Evolutionary conservation across 2,113 vertebrate species (phyloP).

Genomic region (Cyanoramphus novaezelandiae): DNA sequence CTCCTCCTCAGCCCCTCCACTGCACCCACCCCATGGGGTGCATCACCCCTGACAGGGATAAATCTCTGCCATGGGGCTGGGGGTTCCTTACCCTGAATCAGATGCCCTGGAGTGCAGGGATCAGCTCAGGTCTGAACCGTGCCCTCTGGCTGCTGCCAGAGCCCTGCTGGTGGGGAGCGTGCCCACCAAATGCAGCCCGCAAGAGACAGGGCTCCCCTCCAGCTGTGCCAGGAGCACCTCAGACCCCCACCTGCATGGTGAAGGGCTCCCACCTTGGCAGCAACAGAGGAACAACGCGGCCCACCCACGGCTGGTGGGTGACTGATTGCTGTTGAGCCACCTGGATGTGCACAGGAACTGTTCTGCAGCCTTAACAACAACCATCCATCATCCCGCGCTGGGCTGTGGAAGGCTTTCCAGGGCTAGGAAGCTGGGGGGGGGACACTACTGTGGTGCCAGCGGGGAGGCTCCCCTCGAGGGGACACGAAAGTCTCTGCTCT

Average conservation of each 20-base stretch:
- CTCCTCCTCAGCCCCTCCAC: not conserved
- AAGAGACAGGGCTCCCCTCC: not conserved
- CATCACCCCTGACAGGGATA: rapidly evolving
- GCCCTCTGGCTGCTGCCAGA: not conserved
- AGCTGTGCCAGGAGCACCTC: not conserved
- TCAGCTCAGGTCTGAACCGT: not conserved
- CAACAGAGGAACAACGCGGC: not conserved
- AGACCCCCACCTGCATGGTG: rapidly evolving
- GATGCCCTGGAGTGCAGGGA: not conserved
- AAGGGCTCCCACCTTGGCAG: not conserved
- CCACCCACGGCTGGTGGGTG: rapidly evolving
- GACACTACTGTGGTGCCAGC: not conserved
- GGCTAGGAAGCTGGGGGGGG: not conserved
- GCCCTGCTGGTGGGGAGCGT: not conserved
- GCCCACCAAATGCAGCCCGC: not conserved
- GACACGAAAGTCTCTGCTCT: not conserved
- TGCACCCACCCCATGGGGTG: rapidly evolving
- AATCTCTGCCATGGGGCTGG: not conserved
- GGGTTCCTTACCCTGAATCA: not conserved
- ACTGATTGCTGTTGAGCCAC: not conserved
- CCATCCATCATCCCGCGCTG: constrained; percentile 5
- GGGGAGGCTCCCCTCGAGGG: not conserved
- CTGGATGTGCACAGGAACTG: not conserved
- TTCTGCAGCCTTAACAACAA: not conserved
- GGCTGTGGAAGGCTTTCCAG: not conserved